Base-by-base conservation (phyloP, 2,888 invertebrate genomes). In the Pollenia griseotomentosa region DNA sequence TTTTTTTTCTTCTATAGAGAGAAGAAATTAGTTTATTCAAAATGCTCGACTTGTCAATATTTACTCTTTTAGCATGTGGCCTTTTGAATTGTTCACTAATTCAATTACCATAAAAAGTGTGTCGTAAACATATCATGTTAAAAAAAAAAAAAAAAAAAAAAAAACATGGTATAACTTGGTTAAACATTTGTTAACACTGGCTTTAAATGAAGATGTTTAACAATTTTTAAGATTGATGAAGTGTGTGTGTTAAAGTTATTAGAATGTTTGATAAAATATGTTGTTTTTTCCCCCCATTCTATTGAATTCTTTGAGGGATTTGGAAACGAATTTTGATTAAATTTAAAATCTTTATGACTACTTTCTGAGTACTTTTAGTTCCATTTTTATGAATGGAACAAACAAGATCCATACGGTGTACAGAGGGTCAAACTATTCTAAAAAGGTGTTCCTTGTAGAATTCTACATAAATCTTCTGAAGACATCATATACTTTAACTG, bases 191-290 rank as follows among this genome's bases (percentile, higher is more conserved):
- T 16, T 40, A 8, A 5, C 40, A 40, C 16, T 42, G 0, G 14
- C 0, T 75, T 40, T 48, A 74, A 33, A 74, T 74, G 8, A 74
- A 78, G 46, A 57, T 48, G 48, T 48, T 33, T 33, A 33, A 33
- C 33, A 33, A 46, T 46, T 40, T 6, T 33, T 57, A 12, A 55
- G 55, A 66, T 40, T 44, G 11, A 65, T 44, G 19, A 63, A 14
- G 2, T 6, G 6, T n/a, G 42, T 55, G n/a, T 48, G 12, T 12
- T 68, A 14, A 48, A 57, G 11, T 59, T n/a, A 48, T 68, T 68
- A 68, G 42, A 44, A n/a, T 14, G 7, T 65, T 46, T 46, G 1
- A 73, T 55, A 55, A 19, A 73, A 12, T 14, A 55, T 55, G 14
- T 44, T 55, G 23, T 57, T 23, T 23, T 57, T 57, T n/a, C n/a